Evolutionary conservation across 2,888 invertebrate species (phyloP).

Genomic region (Coleophora deauratella): DNA sequence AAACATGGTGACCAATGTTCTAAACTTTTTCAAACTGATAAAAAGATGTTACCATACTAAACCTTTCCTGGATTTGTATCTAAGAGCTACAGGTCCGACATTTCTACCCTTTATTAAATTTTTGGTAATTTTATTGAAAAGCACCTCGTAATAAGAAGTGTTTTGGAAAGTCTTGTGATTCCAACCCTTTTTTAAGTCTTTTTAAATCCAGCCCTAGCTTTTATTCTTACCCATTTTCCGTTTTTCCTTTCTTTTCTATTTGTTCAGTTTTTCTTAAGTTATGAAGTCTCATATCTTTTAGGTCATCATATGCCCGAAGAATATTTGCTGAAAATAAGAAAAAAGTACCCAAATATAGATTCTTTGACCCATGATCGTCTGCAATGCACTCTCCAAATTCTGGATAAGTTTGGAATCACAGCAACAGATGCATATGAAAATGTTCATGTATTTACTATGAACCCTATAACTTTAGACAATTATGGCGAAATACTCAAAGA

Average conservation of each 20-base stretch:
- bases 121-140: too few species aligned
- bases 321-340: slow-evolving; percentile 30
- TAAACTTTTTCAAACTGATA: neutral
- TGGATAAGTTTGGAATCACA: slow-evolving; percentile 58
- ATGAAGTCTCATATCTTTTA: slow-evolving; percentile 17
- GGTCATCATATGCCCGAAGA: slow-evolving; percentile 34
- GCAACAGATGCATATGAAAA: slow-evolving; percentile 66
- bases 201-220: too few species aligned
- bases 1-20: neutral
- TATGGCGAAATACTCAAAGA: slow-evolving; percentile 76
- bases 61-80: slow-evolving; percentile 48
- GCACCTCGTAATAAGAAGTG: too few species aligned
- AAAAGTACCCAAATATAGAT: slow-evolving; percentile 48
- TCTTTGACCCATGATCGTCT: slow-evolving; percentile 38
- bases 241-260: neutral
- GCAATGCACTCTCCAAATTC: slow-evolving; percentile 42
- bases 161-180: too few species aligned
- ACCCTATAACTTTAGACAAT: slow-evolving; percentile 73
- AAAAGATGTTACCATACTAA: slow-evolving; percentile 26
- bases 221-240: neutral
- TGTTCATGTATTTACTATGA: slow-evolving; percentile 73
- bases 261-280: too few species aligned
- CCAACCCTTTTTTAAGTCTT: too few species aligned
- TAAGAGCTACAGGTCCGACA: slow-evolving; percentile 44
- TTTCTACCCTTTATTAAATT: too few species aligned